Percentiles rank a stretch among this genome's conserved stretches.
Conservation (phyloP, 2,113 vertebrate species). For the Callospermophilus lateralis region DNA sequence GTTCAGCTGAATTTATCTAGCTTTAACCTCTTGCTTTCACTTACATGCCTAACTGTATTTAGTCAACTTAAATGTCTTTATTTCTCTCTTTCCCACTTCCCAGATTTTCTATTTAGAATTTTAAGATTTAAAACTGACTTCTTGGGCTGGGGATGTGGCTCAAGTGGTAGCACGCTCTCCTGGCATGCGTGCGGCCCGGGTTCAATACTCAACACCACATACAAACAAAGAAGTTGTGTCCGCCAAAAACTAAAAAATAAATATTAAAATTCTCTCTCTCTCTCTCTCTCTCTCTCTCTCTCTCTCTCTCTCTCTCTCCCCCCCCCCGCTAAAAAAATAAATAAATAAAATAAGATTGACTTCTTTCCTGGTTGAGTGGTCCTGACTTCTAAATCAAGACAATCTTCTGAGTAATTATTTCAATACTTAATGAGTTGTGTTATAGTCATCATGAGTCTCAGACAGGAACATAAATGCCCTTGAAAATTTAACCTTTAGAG, state of each 20-base stretch:
- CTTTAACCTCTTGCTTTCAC: not conserved
- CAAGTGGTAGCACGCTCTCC: too few relatives aligned
- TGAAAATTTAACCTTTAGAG: not conserved
- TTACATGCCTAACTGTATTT: not conserved
- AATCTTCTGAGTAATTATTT: not conserved
- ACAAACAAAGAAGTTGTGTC: too few relatives aligned
- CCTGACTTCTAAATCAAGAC: not conserved
- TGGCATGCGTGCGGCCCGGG: too few relatives aligned
- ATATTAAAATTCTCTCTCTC: too few relatives aligned
- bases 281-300: too few relatives aligned
- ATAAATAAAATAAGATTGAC: too few relatives aligned
- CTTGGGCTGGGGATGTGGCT: too few relatives aligned
- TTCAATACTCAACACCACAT: too few relatives aligned
- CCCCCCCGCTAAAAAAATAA: too few relatives aligned
- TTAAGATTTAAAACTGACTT: not conserved
- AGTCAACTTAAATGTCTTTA: not conserved
- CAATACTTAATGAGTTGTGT: not conserved
- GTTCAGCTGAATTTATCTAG: not conserved
- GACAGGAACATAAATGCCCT: not conserved
- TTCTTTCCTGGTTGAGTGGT: not conserved
- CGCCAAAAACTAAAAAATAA: too few relatives aligned
- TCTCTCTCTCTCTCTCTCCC: too few relatives aligned
- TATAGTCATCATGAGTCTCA: not conserved
- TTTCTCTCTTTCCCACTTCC: not conserved
- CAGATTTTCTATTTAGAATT: not conserved